Evolutionary conservation across 2,113 vertebrate genomes (phyloP), one percentile per base, ranked within the genome.

Genomic region (Himantopus leucocephalus): DNA sequence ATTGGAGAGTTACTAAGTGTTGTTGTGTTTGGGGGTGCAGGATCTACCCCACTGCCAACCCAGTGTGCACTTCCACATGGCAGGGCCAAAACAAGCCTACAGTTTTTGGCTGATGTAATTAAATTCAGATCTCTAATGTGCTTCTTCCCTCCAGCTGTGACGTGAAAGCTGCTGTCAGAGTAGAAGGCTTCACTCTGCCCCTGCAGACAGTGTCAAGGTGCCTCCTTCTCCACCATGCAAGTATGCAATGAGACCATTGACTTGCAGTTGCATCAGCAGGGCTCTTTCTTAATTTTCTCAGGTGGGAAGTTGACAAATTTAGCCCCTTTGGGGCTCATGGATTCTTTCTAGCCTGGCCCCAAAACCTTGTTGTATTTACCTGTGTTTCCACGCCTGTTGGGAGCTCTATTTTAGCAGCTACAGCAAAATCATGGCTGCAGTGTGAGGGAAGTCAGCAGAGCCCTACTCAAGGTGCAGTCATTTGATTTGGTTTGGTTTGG

Each of bases 341-440:
- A 23, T 53, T 48, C 77, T 68, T 35, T 39, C 58, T 37, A 82
- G 56, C 39, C 66, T 50, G 48, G 3, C 19, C 43, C 2, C 4
- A 27, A 47, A 94, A 29, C 5, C 6, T 71, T 12, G 4, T 27
- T 72, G 22, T 24, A 12, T 78, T 84, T 55, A 29, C 18, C 37
- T 86, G 41, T 19, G 35, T 88, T 82, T 56, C 48, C 39, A 11
- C 62, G 47, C 7, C 45, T 70, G 4, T 82, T 90, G 82, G 41
- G 48, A 82, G 9, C 34, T 58, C 29, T 80, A 2, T 29, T 64
- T 83, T 50, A 82, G 30, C 50, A 53, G 7, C 24, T 47, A 19
- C 24, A 32, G 21, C 21, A 85, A 92, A 88, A 75, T 41, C n/a
- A 12, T 15, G 16, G 1, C 2, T 73, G 35, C 0, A 0, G 17